These are phyloP conservation scores for Cantharis flavilabris DNA, from an alignment of 2,888 invertebrate species.

Conservation along the genomic window DNA sequence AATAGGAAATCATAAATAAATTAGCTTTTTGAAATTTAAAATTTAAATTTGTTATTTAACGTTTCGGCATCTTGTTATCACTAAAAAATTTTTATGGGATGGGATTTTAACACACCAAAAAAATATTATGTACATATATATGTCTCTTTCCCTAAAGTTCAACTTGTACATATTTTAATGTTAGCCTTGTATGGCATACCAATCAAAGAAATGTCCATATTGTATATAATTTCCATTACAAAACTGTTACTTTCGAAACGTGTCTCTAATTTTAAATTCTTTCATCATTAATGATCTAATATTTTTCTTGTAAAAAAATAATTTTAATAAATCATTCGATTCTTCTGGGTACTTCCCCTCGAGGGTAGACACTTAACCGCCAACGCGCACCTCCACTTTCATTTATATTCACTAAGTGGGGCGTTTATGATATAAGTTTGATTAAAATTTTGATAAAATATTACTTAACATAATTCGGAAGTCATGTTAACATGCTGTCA, in stretches of 20 bases:
- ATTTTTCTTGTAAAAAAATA: neutral
- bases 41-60: neutral
- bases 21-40: neutral
- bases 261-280: slow-evolving; percentile 9
- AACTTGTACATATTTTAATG: slow-evolving; percentile 1
- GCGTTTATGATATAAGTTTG: neutral
- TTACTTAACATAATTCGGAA: neutral
- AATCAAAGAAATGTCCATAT: neutral
- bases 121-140: neutral
- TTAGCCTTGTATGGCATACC: neutral
- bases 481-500: neutral
- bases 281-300: slow-evolving; percentile 4
- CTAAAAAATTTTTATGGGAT: neutral
- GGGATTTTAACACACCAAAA: neutral
- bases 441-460: neutral
- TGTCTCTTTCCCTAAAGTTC: neutral
- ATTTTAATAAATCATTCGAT: neutral
- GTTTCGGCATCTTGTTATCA: neutral
- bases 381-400: neutral
- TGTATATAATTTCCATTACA: slow-evolving; percentile 9
- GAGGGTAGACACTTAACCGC: neutral
- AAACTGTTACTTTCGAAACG: slow-evolving; percentile 15
- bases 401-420: neutral
- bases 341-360: neutral
- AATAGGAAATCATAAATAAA: neutral